These are phyloP conservation scores for Eupithecia tripunctaria DNA, from an alignment of 2,888 invertebrate genomes.

Conservation along the genomic window DNA sequence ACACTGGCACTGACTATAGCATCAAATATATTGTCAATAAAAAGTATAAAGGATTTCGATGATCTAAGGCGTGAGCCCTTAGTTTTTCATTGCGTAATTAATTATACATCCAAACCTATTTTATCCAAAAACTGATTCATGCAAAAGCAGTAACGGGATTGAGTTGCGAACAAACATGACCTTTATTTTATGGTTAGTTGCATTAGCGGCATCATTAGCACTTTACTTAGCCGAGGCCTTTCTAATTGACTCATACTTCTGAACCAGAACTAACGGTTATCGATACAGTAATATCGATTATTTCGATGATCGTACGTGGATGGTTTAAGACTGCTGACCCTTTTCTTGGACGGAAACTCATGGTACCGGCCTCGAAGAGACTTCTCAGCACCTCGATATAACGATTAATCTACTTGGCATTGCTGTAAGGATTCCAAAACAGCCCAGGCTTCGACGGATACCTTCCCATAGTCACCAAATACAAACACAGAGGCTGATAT, in stretches of 20 bases:
- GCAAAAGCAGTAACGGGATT: slow-evolving; percentile 25
- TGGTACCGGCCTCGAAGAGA: too few species aligned
- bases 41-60: not conserved
- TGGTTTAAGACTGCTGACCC: too few species aligned
- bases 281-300: not conserved
- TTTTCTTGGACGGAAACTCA: too few species aligned
- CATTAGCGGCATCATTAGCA: slow-evolving; percentile 39
- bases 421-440: too few species aligned
- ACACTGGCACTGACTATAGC: not conserved
- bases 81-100: not conserved
- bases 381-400: too few species aligned
- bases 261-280: not conserved
- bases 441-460: too few species aligned
- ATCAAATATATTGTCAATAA: too few species aligned
- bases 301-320: not conserved
- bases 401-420: too few species aligned
- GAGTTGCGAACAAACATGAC: slow-evolving; percentile 24
- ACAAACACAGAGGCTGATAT: too few species aligned
- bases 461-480: too few species aligned
- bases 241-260: slow-evolving; percentile 38
- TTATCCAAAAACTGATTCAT: slow-evolving; percentile 6
- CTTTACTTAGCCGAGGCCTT: slow-evolving; percentile 25
- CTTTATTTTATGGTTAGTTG: slow-evolving; percentile 32
- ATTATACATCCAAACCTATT: not conserved
- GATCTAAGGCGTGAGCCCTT: not conserved